Evolutionary conservation across 2,888 invertebrate species (phyloP), one percentile per base, ranked within the genome.

Genomic region (Malacosoma neustria): DNA sequence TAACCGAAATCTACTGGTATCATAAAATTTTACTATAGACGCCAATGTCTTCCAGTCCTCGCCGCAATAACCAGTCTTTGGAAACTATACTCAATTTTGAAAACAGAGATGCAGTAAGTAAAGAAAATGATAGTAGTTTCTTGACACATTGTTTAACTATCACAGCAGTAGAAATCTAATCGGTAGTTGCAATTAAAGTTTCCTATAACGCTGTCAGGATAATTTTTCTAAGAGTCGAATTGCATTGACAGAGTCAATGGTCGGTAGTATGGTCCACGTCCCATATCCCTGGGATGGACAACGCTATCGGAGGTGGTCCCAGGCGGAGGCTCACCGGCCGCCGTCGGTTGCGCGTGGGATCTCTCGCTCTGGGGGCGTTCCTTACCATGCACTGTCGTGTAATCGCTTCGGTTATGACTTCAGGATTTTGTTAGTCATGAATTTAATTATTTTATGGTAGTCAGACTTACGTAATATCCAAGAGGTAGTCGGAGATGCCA

Each of bases 221-320:
- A n/a, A n/a, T n/a, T n/a, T n/a, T n/a, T n/a, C n/a, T n/a, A n/a
- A n/a, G n/a, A n/a, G n/a, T n/a, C n/a, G n/a, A n/a, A n/a, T n/a
- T n/a, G n/a, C n/a, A n/a, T n/a, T 39, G 51, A 45, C 48, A 73
- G 52, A 74, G 72, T 44, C 63, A 77, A 29, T 79, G 70, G 70
- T 84, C 84, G 30, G 58, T 66, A 42, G 59, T 73, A 42, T 75
- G 77, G 75, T 84, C 84, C 39, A 84, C 84, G 30, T 43, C 58
- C 2, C 54, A 75, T 40, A 56, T 84, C 30, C 71, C 76, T 15
- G 71, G 62, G 30, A 69, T 75, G 72, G 75, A 72, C 50, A 62
- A 61, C 30, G 73, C 69, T 14, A 53, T 63, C 12, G 64, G 71
- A 38, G 39, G 39, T 33, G 30, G 40, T 2, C 29, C 47, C 36